Conservation (phyloP, 2,888 invertebrate species). For the Sussaba pulchella region DNA sequence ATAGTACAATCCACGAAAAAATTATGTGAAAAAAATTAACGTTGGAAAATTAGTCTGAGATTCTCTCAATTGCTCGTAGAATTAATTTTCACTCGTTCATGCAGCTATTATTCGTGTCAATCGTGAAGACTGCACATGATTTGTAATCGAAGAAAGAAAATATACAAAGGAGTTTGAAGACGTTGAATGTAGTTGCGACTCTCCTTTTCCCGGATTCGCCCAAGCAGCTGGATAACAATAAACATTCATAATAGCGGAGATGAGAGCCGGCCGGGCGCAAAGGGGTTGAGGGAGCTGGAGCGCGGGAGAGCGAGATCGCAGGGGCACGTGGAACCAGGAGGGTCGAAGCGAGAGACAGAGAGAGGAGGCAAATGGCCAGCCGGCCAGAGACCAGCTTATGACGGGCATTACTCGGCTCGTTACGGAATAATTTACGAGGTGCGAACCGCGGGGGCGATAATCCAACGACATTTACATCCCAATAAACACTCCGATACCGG, state of each 20-base stretch:
- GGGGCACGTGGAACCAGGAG: slow-evolving; percentile 53
- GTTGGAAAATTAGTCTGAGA: slow-evolving; percentile 16
- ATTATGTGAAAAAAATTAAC: slow-evolving; percentile 26
- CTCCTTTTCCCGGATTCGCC: slow-evolving; percentile 45
- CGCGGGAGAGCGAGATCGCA: slow-evolving; percentile 28
- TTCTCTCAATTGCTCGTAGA: slow-evolving; percentile 18
- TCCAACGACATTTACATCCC: slow-evolving; percentile 84
- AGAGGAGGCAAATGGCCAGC: slow-evolving; percentile 76
- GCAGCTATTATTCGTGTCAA: neutral
- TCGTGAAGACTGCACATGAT: neutral
- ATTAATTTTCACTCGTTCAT: slow-evolving; percentile 22
- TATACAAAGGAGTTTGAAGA: neutral
- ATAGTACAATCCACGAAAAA: slow-evolving; percentile 27
- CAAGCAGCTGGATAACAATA: slow-evolving; percentile 73
- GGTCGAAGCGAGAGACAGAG: slow-evolving; percentile 61
- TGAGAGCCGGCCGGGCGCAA: slow-evolving; percentile 37
- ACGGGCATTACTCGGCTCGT: slow-evolving; percentile 84
- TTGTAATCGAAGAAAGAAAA: slow-evolving; percentile 10
- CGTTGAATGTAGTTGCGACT: neutral
- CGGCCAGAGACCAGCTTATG: slow-evolving; percentile 81
- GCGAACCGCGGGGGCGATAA: slow-evolving; percentile 84
- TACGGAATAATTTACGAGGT: slow-evolving; percentile 84
- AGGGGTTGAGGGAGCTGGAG: slow-evolving; percentile 32
- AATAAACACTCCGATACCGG: slow-evolving; percentile 82
- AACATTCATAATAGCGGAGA: slow-evolving; percentile 75